phyloP scores from a whole-genome alignment of 2,113 vertebrate genomes.

The Naja naja region DNA sequence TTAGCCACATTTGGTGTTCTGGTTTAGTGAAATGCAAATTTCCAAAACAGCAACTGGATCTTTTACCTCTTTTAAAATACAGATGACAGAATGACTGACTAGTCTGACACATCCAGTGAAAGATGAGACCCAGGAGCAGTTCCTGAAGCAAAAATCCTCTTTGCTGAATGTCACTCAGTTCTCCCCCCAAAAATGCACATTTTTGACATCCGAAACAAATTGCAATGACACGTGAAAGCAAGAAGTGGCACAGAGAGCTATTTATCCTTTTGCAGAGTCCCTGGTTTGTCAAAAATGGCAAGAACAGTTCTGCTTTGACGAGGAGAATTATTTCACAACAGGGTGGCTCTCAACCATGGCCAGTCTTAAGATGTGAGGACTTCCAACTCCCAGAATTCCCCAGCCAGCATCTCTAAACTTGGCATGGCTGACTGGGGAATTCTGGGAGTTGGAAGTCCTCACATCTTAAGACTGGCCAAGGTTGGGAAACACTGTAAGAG shows the following conservation, averaged over 20 bases:
- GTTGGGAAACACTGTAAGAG: not conserved
- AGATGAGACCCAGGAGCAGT: constrained; percentile 24
- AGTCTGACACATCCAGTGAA: constrained; percentile 18
- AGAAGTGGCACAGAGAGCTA: constrained; percentile 20
- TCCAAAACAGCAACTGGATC: not conserved
- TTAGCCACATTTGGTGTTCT: constrained; percentile 1
- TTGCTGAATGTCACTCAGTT: constrained; percentile 19
- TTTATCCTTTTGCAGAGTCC: constrained; percentile 34
- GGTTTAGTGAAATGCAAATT: not conserved
- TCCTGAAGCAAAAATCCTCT: constrained; percentile 32
- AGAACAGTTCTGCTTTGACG: constrained; percentile 28
- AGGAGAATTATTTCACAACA: constrained; percentile 42
- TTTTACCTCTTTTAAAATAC: not conserved
- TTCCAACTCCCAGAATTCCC: not conserved
- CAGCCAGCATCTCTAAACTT: not conserved
- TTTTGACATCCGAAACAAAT: constrained; percentile 56
- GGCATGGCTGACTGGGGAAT: not conserved
- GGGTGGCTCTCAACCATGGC: not conserved
- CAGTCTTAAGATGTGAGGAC: not conserved
- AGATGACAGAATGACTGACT: not conserved
- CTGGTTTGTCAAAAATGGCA: constrained; percentile 34
- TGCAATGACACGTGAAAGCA: constrained; percentile 20
- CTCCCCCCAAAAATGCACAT: not conserved
- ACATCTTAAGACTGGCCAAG: not conserved
- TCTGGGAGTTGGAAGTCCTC: not conserved